Percentiles rank a stretch among this genome's conserved stretches.
Conservation (phyloP, 2,797 vertebrate genomes). For the Orestias chungarensis region DNA sequence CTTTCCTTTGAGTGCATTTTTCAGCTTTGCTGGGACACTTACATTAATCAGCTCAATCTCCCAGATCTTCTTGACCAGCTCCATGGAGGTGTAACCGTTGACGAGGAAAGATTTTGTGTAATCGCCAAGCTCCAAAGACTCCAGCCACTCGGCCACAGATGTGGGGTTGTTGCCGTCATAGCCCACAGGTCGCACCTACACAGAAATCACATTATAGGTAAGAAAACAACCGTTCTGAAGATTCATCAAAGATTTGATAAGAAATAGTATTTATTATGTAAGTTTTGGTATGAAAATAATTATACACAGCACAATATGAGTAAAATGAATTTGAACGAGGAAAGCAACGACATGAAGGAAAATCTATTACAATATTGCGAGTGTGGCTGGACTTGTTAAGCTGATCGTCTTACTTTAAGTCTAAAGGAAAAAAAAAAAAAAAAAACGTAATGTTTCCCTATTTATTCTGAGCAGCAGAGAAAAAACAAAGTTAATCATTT, state of each 20-base stretch:
- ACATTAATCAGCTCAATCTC: conserved; percentile 98
- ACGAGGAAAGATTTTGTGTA: conserved; percentile 98
- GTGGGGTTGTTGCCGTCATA: conserved; percentile 94
- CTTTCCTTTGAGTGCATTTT: background rate
- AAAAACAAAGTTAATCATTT: background rate
- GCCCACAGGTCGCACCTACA: conserved; percentile 91
- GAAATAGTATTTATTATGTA: background rate
- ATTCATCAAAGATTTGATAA: background rate
- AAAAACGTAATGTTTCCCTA: background rate
- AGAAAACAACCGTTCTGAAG: background rate
- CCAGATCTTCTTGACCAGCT: conserved; percentile 99
- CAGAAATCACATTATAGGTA: background rate
- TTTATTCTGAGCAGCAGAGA: background rate
- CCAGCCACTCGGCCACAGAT: conserved; percentile 97
- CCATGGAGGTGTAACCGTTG: conserved; percentile 98
- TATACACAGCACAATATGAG: background rate
- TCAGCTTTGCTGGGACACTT: conserved; percentile 71
- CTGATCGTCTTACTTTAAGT: background rate
- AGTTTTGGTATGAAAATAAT: background rate
- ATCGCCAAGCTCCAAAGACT: conserved; percentile 95
- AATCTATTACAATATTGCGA: background rate
- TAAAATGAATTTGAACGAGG: too few species aligned
- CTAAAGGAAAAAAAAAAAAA: background rate
- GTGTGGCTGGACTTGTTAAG: background rate
- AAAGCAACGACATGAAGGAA: background rate